These are phyloP conservation scores for Periphyllus acericola DNA, from an alignment of 2,888 invertebrate species.

Conservation along the genomic window DNA sequence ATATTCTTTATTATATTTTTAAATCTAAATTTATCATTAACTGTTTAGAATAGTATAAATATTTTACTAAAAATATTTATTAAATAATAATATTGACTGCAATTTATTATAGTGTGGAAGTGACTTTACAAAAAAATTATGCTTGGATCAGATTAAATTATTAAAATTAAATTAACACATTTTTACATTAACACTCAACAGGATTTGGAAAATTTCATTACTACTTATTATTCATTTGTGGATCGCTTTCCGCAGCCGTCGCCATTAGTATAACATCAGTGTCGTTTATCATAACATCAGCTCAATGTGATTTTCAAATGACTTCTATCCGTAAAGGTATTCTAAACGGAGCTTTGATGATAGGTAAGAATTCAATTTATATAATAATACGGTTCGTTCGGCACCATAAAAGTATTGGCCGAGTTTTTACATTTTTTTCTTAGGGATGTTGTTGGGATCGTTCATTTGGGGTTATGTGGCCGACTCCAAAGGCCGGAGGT, in stretches of 20 bases:
- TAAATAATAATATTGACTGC: too few species aligned
- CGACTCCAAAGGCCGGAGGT: constrained; percentile 81
- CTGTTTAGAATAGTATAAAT: too few species aligned
- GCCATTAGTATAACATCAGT: constrained; percentile 83
- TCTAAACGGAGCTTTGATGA: constrained; percentile 81
- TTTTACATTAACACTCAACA: not conserved
- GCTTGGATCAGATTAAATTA: too few species aligned
- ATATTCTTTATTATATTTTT: too few species aligned
- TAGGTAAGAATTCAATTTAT: constrained; percentile 71
- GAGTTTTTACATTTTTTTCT: constrained; percentile 39
- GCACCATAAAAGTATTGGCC: not conserved
- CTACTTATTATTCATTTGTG: constrained; percentile 78
- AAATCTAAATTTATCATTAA: too few species aligned
- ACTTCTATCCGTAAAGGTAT: constrained; percentile 81
- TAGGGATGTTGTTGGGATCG: constrained; percentile 84
- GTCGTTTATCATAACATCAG: constrained; percentile 85
- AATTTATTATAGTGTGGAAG: too few species aligned
- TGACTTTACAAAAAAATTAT: too few species aligned
- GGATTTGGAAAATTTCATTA: constrained; percentile 83
- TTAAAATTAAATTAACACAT: too few species aligned
- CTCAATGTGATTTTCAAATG: constrained; percentile 84
- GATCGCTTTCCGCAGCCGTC: constrained; percentile 83
- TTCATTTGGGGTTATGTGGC: constrained; percentile 88
- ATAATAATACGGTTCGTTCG: not conserved
- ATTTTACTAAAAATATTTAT: too few species aligned